phyloP scores from a whole-genome alignment of 2,797 vertebrate species.

The Chaetophractus vellerosus region DNA sequence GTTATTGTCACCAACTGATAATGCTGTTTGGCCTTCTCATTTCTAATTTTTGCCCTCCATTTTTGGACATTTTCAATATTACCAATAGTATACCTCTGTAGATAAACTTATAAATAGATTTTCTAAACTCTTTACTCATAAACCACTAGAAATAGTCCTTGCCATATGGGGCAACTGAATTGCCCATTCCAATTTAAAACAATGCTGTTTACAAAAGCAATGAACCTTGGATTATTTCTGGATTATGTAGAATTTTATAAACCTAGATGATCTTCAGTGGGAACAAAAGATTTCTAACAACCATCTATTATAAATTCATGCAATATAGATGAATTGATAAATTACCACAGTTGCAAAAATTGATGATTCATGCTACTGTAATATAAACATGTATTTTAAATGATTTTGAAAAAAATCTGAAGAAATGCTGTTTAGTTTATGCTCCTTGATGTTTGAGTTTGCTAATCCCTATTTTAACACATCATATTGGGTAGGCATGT shows the following conservation, averaged over 20 bases:
- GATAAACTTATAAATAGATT: background rate
- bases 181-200: background rate
- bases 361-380: background rate
- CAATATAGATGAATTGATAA: background rate
- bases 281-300: background rate
- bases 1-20: background rate
- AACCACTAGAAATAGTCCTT: background rate
- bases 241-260: background rate
- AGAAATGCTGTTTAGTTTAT: background rate
- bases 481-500: background rate
- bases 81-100: background rate
- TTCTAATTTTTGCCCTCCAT: background rate
- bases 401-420: background rate
- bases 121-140: slow-evolving; percentile 8
- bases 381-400: background rate
- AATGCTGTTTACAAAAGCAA: background rate
- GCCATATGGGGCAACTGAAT: background rate
- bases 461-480: background rate
- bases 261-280: background rate
- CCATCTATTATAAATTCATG: background rate
- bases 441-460: background rate
- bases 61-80: background rate
- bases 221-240: background rate
- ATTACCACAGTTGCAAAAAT: background rate
- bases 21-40: background rate